Conservation (phyloP, 2,113 vertebrate species). For the Crotalus tigris region DNA sequence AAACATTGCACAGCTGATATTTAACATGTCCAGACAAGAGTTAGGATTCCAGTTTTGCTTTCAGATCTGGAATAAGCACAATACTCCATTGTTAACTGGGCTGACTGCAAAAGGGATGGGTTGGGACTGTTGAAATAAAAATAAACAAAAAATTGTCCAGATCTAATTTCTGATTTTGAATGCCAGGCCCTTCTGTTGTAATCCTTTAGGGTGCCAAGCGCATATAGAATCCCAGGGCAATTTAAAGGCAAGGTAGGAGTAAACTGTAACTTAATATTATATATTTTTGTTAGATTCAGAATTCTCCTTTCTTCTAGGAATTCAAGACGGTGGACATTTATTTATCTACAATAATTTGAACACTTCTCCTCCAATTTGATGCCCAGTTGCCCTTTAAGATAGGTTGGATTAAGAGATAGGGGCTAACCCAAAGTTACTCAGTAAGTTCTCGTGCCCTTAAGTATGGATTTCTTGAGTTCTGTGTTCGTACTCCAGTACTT, state of each 20-base stretch:
- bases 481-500: neutral
- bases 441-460: neutral
- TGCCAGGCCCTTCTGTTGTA: neutral
- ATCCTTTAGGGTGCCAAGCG: neutral
- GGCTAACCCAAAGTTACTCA: neutral
- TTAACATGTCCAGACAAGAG: constrained; percentile 32
- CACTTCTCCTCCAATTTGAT: neutral
- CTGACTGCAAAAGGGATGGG: neutral
- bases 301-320: neutral
- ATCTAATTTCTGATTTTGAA: neutral
- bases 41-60: constrained; percentile 18
- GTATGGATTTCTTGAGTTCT: neutral
- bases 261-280: neutral
- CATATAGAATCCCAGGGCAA: neutral
- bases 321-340: neutral
- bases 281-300: neutral
- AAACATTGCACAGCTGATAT: neutral
- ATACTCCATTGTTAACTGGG: neutral
- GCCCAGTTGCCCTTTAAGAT: neutral
- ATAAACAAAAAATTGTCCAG: neutral
- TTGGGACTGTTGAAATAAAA: neutral
- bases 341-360: neutral
- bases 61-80: neutral
- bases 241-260: neutral
- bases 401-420: neutral